Conservation (phyloP, 2,797 vertebrate species). For the Peromyscus melanophrys region DNA sequence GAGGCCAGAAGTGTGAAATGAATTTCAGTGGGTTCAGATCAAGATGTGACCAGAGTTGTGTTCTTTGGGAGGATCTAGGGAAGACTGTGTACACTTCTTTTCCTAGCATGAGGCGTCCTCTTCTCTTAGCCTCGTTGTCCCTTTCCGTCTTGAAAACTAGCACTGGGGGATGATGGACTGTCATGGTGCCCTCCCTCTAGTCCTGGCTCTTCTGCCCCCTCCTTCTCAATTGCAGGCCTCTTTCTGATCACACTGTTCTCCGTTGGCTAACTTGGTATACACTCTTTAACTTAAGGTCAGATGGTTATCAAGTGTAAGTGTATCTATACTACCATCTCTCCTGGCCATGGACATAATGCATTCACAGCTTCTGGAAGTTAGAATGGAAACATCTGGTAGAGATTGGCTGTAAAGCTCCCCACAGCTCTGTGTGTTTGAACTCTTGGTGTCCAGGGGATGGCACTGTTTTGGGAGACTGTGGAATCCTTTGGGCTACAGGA, state of each 20-base stretch:
- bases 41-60: not conserved
- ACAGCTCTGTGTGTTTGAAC: not conserved
- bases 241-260: not conserved
- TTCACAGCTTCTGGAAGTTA: slow-evolving; percentile 32
- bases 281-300: slow-evolving; percentile 22
- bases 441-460: not conserved
- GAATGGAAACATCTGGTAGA: not conserved
- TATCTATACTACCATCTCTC: not conserved
- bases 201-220: not conserved
- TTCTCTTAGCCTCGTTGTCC: not conserved
- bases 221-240: not conserved
- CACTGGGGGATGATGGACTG: not conserved
- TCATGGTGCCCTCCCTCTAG: not conserved
- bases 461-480: not conserved
- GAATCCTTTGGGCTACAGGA: not conserved
- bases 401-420: not conserved
- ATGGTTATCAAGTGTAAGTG: slow-evolving; percentile 4
- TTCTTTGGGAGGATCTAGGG: not conserved
- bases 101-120: not conserved
- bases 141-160: not conserved
- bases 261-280: not conserved
- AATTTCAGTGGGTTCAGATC: not conserved
- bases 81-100: not conserved
- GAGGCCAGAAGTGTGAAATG: slow-evolving; percentile 11
- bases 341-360: not conserved